Conservation (phyloP, 2,888 invertebrate genomes). For the Aporophyla nigra region DNA sequence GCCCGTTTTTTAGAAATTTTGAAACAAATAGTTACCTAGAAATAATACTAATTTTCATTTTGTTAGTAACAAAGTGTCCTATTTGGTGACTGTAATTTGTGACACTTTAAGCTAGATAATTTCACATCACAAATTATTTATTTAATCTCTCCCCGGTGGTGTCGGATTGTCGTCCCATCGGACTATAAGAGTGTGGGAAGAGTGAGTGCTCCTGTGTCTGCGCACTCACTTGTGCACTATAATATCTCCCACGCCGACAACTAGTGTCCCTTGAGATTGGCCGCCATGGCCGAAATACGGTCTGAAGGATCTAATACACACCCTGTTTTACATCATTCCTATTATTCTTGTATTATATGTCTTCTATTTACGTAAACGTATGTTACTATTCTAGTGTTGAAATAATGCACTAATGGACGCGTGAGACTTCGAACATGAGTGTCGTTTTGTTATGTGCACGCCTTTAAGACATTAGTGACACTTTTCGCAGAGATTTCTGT, state of each 20-base stretch:
- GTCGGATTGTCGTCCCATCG: too few relatives aligned
- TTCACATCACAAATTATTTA: neutral
- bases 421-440: constrained; percentile 28
- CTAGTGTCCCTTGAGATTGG: too few relatives aligned
- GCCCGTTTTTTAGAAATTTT: too few relatives aligned
- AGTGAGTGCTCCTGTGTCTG: too few relatives aligned
- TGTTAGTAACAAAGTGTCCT: neutral
- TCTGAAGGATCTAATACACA: neutral
- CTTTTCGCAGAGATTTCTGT: constrained; percentile 29
- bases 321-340: neutral
- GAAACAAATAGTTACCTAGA: too few relatives aligned
- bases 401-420: constrained; percentile 39
- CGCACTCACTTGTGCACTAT: too few relatives aligned
- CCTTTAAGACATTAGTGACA: constrained; percentile 38
- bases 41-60: neutral
- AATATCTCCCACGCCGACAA: too few relatives aligned
- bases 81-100: neutral
- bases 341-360: neutral
- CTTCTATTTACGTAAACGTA: constrained; percentile 14
- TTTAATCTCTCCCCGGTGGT: neutral
- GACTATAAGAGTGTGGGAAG: too few relatives aligned
- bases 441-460: constrained; percentile 26
- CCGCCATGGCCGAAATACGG: too few relatives aligned
- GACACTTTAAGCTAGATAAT: neutral
- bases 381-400: constrained; percentile 31